A percentile compares a stretch with the other conserved stretches of the same genome.
Conservation (phyloP, 2,888 invertebrate species). For the Axea sp. region DNA sequence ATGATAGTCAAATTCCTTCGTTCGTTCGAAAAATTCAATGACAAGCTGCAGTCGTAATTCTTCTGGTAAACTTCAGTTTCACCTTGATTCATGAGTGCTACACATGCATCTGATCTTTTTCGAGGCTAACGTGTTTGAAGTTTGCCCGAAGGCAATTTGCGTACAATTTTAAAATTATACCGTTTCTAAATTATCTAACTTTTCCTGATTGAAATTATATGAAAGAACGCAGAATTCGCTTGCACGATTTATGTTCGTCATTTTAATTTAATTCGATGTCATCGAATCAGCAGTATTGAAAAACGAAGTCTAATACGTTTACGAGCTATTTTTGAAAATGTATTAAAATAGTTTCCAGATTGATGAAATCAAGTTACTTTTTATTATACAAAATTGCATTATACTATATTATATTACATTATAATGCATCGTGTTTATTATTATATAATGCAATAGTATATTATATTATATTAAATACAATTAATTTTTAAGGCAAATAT, state of each 20-base stretch:
- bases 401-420: no score
- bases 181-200: conserved; percentile 30
- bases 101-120: conserved; percentile 47
- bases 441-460: no score
- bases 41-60: conserved; percentile 26
- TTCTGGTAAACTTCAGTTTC: conserved; percentile 37
- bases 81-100: conserved; percentile 51
- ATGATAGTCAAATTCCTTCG: conserved; percentile 18
- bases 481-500: no score
- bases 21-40: conserved; percentile 27
- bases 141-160: conserved; percentile 39
- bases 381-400: no score
- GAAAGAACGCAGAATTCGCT: conserved; percentile 22
- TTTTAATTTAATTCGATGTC: conserved; percentile 12
- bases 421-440: no score
- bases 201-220: conserved; percentile 41
- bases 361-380: no score
- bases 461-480: no score
- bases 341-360: no score
- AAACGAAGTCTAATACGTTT: no score
- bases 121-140: conserved; percentile 51
- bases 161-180: conserved; percentile 39
- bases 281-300: background rate
- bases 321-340: no score
- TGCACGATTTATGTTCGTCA: conserved; percentile 9